Percentiles rank a stretch among this genome's conserved stretches.
Conservation (phyloP, 2,113 vertebrate species). For the Leptobrachium ailaonicum region DNA sequence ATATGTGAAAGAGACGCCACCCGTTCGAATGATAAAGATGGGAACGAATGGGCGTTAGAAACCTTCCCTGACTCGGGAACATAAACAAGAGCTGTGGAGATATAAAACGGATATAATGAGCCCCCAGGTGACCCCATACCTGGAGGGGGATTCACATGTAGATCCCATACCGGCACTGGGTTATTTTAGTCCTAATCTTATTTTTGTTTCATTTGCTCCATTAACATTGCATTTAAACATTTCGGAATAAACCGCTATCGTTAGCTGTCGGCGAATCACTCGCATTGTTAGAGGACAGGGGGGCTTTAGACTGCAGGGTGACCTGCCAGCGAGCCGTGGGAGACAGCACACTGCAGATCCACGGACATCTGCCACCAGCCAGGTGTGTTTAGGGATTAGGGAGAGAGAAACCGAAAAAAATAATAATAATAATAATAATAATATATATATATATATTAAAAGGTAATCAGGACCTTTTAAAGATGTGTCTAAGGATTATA, state of each 20-base stretch:
- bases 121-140: neutral
- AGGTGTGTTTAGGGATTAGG: conserved; percentile 69
- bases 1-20: too few relatives aligned
- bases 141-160: neutral
- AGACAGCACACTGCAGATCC: conserved; percentile 53
- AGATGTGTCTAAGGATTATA: too few relatives aligned
- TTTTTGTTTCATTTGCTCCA: conserved; percentile 44
- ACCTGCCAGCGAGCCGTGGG: conserved; percentile 36
- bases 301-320: conserved; percentile 54
- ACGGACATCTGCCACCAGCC: conserved; percentile 53
- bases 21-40: too few relatives aligned
- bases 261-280: neutral
- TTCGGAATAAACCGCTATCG: conserved; percentile 60
- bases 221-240: conserved; percentile 62
- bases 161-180: neutral
- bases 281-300: conserved; percentile 35
- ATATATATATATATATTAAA: too few relatives aligned
- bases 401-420: conserved; percentile 44
- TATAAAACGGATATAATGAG: neutral
- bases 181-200: conserved; percentile 28
- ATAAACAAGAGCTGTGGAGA: too few relatives aligned
- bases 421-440: too few relatives aligned
- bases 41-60: too few relatives aligned
- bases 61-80: too few relatives aligned
- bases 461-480: too few relatives aligned